Conservation (phyloP, 2,113 vertebrate species). For the Tinamus guttatus region DNA sequence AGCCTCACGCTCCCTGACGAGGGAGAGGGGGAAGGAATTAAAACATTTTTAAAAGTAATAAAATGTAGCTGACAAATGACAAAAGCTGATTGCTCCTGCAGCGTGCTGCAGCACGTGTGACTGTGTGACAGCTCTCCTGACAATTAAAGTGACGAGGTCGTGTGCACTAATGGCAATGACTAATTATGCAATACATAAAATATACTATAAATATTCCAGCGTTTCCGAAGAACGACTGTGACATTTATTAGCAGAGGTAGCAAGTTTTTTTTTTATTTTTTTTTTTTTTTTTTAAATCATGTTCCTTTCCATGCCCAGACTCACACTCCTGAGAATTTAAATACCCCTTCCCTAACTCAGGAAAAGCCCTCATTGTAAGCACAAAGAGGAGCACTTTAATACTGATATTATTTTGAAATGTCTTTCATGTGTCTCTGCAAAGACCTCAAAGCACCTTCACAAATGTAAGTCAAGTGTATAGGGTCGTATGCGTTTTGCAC, state of each 20-base stretch:
- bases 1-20: neutral
- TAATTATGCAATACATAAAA: constrained; percentile 14
- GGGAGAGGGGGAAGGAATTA: neutral
- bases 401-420: neutral
- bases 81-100: neutral
- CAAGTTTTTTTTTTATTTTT: neutral
- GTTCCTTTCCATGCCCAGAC: neutral
- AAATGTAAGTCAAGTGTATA: neutral
- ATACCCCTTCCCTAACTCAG: neutral
- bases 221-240: neutral
- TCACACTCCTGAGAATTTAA: neutral
- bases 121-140: neutral
- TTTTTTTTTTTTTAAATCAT: neutral
- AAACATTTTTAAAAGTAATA: neutral
- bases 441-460: neutral
- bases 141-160: neutral
- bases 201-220: constrained; percentile 3
- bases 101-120: fast-evolving
- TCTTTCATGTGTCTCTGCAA: neutral
- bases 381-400: neutral
- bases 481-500: neutral
- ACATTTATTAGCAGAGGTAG: neutral
- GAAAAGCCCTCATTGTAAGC: neutral
- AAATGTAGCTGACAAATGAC: neutral
- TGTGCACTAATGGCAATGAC: neutral